Evolutionary conservation across 2,888 invertebrate species (phyloP), one percentile per base, ranked within the genome.

Genomic region (Sthenelais limicola): DNA sequence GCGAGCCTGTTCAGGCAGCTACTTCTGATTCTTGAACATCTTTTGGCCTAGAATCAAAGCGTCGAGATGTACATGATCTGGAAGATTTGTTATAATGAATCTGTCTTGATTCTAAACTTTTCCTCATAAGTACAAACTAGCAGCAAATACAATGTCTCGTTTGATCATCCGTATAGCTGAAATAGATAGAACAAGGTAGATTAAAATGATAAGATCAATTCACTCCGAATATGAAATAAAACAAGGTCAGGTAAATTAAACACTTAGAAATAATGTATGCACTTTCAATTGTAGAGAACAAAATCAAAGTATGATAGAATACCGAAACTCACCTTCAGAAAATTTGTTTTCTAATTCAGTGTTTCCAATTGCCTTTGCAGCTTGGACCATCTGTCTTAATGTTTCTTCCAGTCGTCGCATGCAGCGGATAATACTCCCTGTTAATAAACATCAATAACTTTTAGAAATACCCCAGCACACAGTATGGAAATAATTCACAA

Each of bases 91-190:
- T n/a, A n/a, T n/a, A n/a, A n/a, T n/a, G n/a, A n/a, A n/a, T n/a
- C n/a, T n/a, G n/a, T n/a, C n/a, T n/a, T n/a, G n/a, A n/a, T n/a
- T n/a, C n/a, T n/a, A n/a, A n/a, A n/a, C n/a, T n/a, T n/a, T n/a
- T n/a, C n/a, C 49, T 81, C 71, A 96, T 80, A 97, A 90, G 89
- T 99, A 99, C 69, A 99, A 91, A 88, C 97, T 98, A 73, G 98
- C 98, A 28, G 99, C 99, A 89, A 99, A 99, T n/a, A 99, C 95
- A 86, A 99, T 99, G 88, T 99, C 99, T 79, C 99, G 91, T 89
- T 99, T 99, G 73, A 99, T 92, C 77, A 94, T 89, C 83, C 93
- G 94, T 79, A 97, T 89, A 43, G 85, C 88, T 87, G 82, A 70
- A 82, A 83, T 52, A 72, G 58, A 54, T 3, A 28, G 9, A 56